Percentiles rank a stretch among this genome's conserved stretches.
phyloP scores from a whole-genome alignment of 2,113 vertebrate species.

The Panurus biarmicus region DNA sequence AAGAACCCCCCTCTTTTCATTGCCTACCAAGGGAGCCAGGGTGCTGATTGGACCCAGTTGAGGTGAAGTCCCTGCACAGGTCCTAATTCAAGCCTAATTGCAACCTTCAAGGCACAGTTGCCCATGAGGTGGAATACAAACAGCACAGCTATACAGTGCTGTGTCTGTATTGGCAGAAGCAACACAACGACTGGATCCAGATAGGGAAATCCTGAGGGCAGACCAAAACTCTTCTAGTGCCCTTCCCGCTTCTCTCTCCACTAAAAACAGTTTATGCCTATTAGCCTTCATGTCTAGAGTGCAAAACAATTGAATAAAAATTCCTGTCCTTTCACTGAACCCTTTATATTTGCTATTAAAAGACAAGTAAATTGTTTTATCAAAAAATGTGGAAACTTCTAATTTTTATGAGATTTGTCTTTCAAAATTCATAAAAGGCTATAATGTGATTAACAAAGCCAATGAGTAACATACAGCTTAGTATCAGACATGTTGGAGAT shows the following conservation, averaged over 20 bases:
- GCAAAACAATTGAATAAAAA: background rate
- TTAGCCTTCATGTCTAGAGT: background rate
- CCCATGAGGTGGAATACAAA: background rate
- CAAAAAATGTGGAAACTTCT: background rate
- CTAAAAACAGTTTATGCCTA: background rate
- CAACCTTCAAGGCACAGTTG: accelerated
- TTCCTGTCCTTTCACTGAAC: background rate
- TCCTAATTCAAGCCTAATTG: background rate
- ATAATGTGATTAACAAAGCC: background rate
- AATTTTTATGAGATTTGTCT: background rate
- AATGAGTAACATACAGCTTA: background rate
- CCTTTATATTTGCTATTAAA: background rate
- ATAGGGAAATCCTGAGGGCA: background rate
- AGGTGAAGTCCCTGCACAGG: background rate
- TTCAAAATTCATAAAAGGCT: background rate
- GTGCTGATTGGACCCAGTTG: accelerated
- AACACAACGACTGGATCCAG: background rate
- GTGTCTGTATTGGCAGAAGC: background rate
- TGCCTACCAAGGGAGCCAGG: background rate
- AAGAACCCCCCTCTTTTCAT: background rate
- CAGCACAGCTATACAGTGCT: background rate
- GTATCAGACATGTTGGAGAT: background rate
- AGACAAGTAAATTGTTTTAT: background rate
- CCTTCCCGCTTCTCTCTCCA: background rate
- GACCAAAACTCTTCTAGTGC: background rate